Evolutionary conservation across 2,797 vertebrate genomes (phyloP), one percentile per base, ranked within the genome.

Genomic region (Liasis olivaceus): DNA sequence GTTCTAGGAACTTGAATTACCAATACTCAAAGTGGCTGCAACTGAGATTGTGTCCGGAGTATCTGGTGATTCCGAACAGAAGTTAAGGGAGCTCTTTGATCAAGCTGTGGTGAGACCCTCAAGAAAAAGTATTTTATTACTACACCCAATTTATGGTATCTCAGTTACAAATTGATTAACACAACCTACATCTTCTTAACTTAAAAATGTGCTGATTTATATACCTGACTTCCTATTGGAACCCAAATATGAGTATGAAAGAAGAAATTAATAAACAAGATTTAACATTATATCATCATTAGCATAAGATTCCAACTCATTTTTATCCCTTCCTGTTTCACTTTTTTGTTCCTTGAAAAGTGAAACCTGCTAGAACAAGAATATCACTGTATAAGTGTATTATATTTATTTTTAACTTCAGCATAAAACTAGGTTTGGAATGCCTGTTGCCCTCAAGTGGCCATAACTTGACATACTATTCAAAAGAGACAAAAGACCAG

Each of bases 11-110:
- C 97, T 99, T 95, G 98, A 98, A 89, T 95, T 99, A 90, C 99
- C 99, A 0, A 97, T 99, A 97, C 91, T 99, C 95, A 99, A 99
- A 97, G 98, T 99, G 24, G 99, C 99, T 31, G 98, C 99, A 69
- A 99, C 99, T 0, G 99, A 99, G 97, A 95, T 99, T 94, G 99
- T 99, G 72, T 99, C 99, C 0, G 99, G 99, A 87, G 99, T 99
- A 8, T 99, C 99, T 0, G 99, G 99, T 81, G 99, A 99, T 93
- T 99, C 99, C 0, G 99, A 99, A 89, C 99, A 99, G 98, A 99
- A 99, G 93, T 97, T 99, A 64, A 95, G 99, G 90, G 98, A 99
- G 62, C 97, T 99, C 42, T 99, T 99, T 95, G 98, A 99, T 36
- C 98, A 98, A 93, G 98, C 99, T 54, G 97, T 99, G 98, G 99